A percentile compares a stretch with the other conserved stretches of the same genome.
phyloP scores from a whole-genome alignment of 2,797 vertebrate genomes.

The Eospalax fontanierii region DNA sequence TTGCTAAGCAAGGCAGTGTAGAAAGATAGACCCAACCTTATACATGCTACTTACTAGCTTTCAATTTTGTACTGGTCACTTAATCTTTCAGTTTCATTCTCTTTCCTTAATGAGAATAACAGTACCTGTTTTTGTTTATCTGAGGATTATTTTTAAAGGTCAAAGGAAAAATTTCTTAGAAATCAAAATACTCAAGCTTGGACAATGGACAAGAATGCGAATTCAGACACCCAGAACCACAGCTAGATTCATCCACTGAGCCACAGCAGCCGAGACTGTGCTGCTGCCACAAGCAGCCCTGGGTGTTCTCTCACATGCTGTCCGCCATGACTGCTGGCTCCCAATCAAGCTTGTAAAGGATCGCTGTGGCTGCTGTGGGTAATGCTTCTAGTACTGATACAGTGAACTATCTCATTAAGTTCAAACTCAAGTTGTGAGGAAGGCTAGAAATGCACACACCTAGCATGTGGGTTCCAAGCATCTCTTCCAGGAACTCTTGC shows the following conservation, averaged over 20 bases:
- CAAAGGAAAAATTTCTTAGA: neutral
- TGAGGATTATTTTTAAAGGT: conserved; percentile 39
- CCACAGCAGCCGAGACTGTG: neutral
- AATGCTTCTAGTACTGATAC: neutral
- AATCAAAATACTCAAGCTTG: neutral
- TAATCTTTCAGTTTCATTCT: conserved; percentile 45
- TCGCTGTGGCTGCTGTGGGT: neutral
- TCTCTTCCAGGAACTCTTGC: neutral
- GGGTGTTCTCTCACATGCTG: neutral
- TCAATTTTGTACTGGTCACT: conserved; percentile 23
- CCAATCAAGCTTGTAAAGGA: neutral
- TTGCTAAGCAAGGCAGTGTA: neutral
- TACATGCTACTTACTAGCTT: neutral
- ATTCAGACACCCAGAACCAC: neutral
- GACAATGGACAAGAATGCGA: neutral
- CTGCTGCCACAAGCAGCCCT: neutral
- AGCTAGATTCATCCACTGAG: neutral
- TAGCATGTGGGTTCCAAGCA: neutral
- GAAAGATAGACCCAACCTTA: neutral
- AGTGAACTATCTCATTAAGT: neutral
- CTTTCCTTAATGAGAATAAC: neutral
- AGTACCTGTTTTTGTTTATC: neutral
- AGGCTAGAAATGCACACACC: neutral
- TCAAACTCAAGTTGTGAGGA: neutral
- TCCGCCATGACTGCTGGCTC: neutral